A percentile compares a stretch with the other conserved stretches of the same genome.
These are phyloP conservation scores for Halocynthia aurantium DNA, from an alignment of 23 tunicate genomes.

Conservation along the genomic window DNA sequence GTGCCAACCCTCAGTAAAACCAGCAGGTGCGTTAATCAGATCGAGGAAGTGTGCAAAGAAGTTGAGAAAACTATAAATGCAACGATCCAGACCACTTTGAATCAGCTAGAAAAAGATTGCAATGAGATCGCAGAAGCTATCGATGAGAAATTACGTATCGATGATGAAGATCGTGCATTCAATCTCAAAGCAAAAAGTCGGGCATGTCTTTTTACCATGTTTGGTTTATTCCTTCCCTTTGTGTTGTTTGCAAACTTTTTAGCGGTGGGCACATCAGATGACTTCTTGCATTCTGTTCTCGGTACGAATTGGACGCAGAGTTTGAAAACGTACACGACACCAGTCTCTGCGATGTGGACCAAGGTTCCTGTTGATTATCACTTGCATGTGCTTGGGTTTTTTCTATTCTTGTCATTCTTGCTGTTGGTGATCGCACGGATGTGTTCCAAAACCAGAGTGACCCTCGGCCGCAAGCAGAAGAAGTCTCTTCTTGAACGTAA, in stretches of 20 bases:
- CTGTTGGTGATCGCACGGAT: slow-evolving; percentile 54
- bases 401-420: slow-evolving; percentile 35
- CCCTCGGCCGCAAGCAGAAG: slow-evolving; percentile 55
- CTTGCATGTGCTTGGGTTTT: slow-evolving; percentile 38
- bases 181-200: slow-evolving; percentile 58
- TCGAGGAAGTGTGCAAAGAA: slow-evolving; percentile 87
- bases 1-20: slow-evolving; percentile 78
- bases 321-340: slow-evolving; percentile 52
- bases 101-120: slow-evolving; percentile 86
- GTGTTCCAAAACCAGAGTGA: slow-evolving; percentile 36
- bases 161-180: slow-evolving; percentile 60
- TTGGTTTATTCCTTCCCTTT: slow-evolving; percentile 44
- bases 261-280: slow-evolving; percentile 46
- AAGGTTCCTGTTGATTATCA: slow-evolving; percentile 38
- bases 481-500: slow-evolving; percentile 41
- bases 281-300: slow-evolving; percentile 22
- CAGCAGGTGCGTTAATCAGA: slow-evolving; percentile 86
- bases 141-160: slow-evolving; percentile 14
- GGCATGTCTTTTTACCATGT: slow-evolving; percentile 28
- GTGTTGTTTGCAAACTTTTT: slow-evolving; percentile 50
- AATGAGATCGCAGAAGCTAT: slow-evolving; percentile 58
- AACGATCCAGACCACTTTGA: slow-evolving; percentile 84
- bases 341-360: slow-evolving; percentile 56
- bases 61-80: slow-evolving; percentile 89
- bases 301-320: slow-evolving; percentile 34